phyloP scores from a whole-genome alignment of 1,140 invertebrate genomes.

The Venturia canescens region DNA sequence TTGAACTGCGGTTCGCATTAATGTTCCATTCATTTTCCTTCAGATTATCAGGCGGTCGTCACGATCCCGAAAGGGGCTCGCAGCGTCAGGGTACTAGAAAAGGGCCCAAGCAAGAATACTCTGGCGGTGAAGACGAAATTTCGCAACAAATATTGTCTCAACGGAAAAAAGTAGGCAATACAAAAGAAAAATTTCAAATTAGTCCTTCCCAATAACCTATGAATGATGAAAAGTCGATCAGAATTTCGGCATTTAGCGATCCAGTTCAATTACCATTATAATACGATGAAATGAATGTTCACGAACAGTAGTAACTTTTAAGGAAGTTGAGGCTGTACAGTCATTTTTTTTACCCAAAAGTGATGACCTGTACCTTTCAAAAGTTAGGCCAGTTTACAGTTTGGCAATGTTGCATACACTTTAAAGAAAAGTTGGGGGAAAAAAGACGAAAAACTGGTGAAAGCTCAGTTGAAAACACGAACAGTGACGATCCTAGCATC shows the following conservation, averaged over 20 bases:
- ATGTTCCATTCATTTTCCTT: not conserved
- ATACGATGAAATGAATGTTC: too few relatives aligned
- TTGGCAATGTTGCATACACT: too few relatives aligned
- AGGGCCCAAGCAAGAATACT: conserved; percentile 66
- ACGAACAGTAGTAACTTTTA: too few relatives aligned
- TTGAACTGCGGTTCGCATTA: not conserved
- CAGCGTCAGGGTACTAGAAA: conserved; percentile 71
- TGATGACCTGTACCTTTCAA: too few relatives aligned
- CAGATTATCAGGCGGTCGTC: conserved; percentile 72
- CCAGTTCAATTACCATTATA: too few relatives aligned
- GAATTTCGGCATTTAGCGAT: not conserved
- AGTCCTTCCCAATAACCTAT: conserved; percentile 11
- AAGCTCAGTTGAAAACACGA: too few relatives aligned
- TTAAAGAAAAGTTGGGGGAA: too few relatives aligned
- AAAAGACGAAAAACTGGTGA: too few relatives aligned
- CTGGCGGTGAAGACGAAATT: conserved; percentile 69
- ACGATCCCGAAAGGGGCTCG: conserved; percentile 73
- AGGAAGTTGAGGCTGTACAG: too few relatives aligned
- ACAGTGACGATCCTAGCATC: too few relatives aligned
- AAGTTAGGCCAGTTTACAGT: too few relatives aligned
- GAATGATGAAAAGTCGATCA: not conserved
- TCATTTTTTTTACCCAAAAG: too few relatives aligned
- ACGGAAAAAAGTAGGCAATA: conserved; percentile 72
- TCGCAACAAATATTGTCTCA: conserved; percentile 71
- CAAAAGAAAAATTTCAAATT: not conserved